Evolutionary conservation across 1,140 invertebrate species (phyloP), one percentile per base, ranked within the genome.

Genomic region (Cydia fagiglandana): DNA sequence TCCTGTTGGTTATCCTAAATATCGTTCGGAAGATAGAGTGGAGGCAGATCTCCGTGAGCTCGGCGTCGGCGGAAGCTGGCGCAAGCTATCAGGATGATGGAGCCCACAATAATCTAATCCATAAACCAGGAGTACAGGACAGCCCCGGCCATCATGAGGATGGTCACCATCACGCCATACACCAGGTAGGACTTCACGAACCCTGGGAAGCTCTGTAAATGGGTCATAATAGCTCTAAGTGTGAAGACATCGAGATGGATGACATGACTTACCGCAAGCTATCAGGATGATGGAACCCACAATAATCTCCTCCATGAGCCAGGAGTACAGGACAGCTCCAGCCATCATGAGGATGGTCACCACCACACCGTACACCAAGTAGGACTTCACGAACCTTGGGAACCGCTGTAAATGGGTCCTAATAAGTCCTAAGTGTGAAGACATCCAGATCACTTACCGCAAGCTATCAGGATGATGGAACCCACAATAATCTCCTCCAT

Each of bases 111-210:
- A n/a, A n/a, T n/a, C n/a, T n/a, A n/a, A n/a, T n/a, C n/a, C n/a
- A n/a, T n/a, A n/a, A n/a, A n/a, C n/a, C 24, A 24, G 24, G 24
- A 64, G 61, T 64, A 64, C 4, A 12, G 9, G 20, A 64, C 6
- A 17, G 64, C 64, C 6, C 10, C 7, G 2, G 12, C 10, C 64
- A 64, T 64, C 24, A 28, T 20, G 17, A 64, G 20, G 2, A 66
- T n/a, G 15, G 64, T 68, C 5, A 34, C 15, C 15, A 68, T 15
- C 30, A n/a, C 15, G 17, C 15, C 15, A 2, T 34, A 68, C 0
- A 68, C 5, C 10, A 68, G 64, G 64, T 68, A 68, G 0, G 30
- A 15, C 64, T 38, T 66, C 30, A 66, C 64, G 30, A 66, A 66
- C 7, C 64, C 64, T 12, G 12, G 6, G 30, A 2, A 12, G 4